Base-by-base conservation (phyloP, 1,140 invertebrate species). In the Drosophila nigrodunni region DNA sequence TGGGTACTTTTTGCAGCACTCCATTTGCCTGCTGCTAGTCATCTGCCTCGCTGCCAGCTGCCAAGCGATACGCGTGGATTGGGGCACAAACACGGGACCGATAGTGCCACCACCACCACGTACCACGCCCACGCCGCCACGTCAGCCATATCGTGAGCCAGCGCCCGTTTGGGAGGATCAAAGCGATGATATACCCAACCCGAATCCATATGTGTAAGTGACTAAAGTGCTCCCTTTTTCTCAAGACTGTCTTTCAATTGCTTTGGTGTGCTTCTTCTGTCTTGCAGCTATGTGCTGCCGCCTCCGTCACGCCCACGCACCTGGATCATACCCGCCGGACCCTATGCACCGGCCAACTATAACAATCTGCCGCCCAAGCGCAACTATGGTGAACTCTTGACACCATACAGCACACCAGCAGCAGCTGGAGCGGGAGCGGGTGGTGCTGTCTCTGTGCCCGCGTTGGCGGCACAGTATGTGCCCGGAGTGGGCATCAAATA, bases 81-180 rank as follows among this genome's bases (percentile, higher is more conserved):
- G 85, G 80, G 94, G 94, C 81, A 94, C 94, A 8, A 94, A 93
- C 68, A 93, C 85, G n/a, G 94, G 94, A 13, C 94, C 94, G 7
- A 94, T 94, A 15, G 85, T 92, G 74, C 94, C 94, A 9, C 94
- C 94, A 21, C 82, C 92, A 13, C 91, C 93, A 50, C 93, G 93
- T 58, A 89, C 83, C 37, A 92, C 93, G 37, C 93, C 93, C 30
- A 55, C 80, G 50, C 92, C 92, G 57, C 93, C 93, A 6, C 78
- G 90, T 34, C 92, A 92, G 82, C 94, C 94, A 30, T 94, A 92
- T 79, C 92, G 94, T 18, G 91, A 83, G 21, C 94, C 94, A 3
- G 94, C 94, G 68, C 93, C 94, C 2, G 94, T 94, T 13, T 94
- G 94, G 94, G 94, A 94, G 81, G 93, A 94, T 82, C 91, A 93